Evolutionary conservation across 2,888 invertebrate species (phyloP).

Genomic region (Harpalus rufipes): DNA sequence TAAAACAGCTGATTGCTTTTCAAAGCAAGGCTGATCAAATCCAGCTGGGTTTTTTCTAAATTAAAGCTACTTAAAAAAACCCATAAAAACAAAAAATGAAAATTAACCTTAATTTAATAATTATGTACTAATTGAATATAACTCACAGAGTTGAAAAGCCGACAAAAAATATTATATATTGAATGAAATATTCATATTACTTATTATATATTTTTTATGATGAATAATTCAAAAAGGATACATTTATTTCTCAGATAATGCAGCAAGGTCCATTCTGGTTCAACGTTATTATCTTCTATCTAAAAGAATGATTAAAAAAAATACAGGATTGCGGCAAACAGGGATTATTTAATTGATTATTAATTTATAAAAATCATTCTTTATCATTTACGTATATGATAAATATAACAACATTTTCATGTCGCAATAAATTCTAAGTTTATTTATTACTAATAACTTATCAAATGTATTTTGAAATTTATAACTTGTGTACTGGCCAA

Average conservation of each 20-base stretch:
- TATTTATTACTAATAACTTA: conserved; percentile 50
- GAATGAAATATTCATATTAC: too few relatives aligned
- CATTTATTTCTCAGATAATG: conserved; percentile 88
- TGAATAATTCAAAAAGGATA: conserved; percentile 77
- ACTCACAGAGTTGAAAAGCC: too few relatives aligned
- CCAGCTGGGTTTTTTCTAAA: too few relatives aligned
- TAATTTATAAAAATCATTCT: conserved; percentile 26
- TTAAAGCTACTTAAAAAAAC: too few relatives aligned
- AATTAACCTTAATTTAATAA: too few relatives aligned
- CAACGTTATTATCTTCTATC: conserved; percentile 85
- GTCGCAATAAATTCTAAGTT: conserved; percentile 51
- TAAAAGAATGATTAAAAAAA: conserved; percentile 74
- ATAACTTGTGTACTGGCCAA: too few relatives aligned
- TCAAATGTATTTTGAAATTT: conserved; percentile 2
- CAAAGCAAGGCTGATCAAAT: too few relatives aligned
- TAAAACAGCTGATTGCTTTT: too few relatives aligned
- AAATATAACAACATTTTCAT: conserved; percentile 1
- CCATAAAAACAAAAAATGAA: too few relatives aligned
- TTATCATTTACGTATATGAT: conserved; percentile 8
- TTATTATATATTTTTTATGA: background rate
- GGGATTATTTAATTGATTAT: too few relatives aligned
- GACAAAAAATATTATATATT: too few relatives aligned
- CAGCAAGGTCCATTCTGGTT: conserved; percentile 92
- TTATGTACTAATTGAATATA: too few relatives aligned
- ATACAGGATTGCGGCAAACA: conserved; percentile 6